Evolutionary conservation across 2,113 vertebrate genomes (phyloP).

Genomic region (Eurystomus gularis): DNA sequence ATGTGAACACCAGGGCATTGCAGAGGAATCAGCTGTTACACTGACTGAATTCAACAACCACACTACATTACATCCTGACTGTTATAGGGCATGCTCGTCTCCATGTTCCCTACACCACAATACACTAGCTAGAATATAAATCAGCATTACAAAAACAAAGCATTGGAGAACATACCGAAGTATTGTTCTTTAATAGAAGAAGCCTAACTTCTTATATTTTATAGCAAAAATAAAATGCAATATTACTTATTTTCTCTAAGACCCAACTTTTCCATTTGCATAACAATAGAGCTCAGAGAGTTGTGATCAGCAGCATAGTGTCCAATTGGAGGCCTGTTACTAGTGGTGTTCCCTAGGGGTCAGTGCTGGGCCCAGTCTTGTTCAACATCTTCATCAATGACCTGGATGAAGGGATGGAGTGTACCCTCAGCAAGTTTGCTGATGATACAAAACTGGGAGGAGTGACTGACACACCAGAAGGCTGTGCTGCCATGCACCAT

Average conservation of each 20-base stretch:
- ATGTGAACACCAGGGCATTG: not conserved
- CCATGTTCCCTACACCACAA: not conserved
- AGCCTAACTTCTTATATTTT: not conserved
- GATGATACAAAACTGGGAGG: no score
- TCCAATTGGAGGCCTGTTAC: no score
- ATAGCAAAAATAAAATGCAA: not conserved
- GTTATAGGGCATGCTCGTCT: not conserved
- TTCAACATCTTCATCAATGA: no score
- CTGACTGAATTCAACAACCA: not conserved
- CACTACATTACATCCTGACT: no score
- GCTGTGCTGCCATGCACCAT: no score
- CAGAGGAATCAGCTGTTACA: not conserved
- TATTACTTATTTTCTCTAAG: not conserved
- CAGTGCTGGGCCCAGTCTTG: no score
- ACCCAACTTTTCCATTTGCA: not conserved
- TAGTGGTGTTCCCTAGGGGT: no score
- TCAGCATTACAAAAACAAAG: not conserved
- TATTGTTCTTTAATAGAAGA: not conserved
- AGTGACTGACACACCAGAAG: no score
- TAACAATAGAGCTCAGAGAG: no score
- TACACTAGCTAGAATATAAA: not conserved
- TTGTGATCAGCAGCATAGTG: no score
- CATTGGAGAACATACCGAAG: not conserved
- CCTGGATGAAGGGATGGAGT: no score
- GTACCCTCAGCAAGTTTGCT: no score